A percentile compares a stretch with the other conserved stretches of the same genome.
phyloP scores from a whole-genome alignment of 2,113 vertebrate species.

The Mugil cephalus region DNA sequence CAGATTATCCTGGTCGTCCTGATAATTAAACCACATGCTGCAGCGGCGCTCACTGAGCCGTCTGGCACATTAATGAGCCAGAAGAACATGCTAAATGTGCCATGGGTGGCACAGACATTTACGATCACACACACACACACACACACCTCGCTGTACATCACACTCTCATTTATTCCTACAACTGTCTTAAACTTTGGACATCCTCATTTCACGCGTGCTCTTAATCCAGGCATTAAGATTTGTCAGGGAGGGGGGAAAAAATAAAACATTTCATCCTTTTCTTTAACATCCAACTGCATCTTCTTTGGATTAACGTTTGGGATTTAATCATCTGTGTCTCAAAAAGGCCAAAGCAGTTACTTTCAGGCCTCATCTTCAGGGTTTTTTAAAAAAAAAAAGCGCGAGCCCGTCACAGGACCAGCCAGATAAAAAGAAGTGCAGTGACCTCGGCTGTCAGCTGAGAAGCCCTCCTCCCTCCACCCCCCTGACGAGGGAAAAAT shows the following conservation, averaged over 20 bases:
- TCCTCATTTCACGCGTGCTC: not conserved
- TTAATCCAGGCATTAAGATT: slow-evolving; percentile 14
- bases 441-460: slow-evolving; percentile 67
- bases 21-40: slow-evolving; percentile 61
- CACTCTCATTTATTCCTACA: slow-evolving; percentile 13
- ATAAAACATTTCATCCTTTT: slow-evolving; percentile 10
- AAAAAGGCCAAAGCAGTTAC: slow-evolving; percentile 22
- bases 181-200: slow-evolving; percentile 20
- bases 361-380: slow-evolving; percentile 17
- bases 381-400: slow-evolving; percentile 46
- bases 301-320: slow-evolving; percentile 31
- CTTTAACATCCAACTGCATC: slow-evolving; percentile 34
- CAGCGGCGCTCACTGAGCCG: slow-evolving; percentile 50
- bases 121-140: slow-evolving; percentile 56
- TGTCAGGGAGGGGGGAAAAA: slow-evolving; percentile 8
- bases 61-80: slow-evolving; percentile 61
- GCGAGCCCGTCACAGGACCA: slow-evolving; percentile 48
- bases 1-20: slow-evolving; percentile 40
- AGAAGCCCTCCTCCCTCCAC: slow-evolving; percentile 21
- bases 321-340: slow-evolving; percentile 27
- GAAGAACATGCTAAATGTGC: slow-evolving; percentile 65
- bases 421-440: slow-evolving; percentile 56
- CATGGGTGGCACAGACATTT: slow-evolving; percentile 46
- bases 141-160: slow-evolving; percentile 29
- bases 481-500: slow-evolving; percentile 41